Base-by-base conservation (phyloP, 2,113 vertebrate species). In the Microcebus murinus region DNA sequence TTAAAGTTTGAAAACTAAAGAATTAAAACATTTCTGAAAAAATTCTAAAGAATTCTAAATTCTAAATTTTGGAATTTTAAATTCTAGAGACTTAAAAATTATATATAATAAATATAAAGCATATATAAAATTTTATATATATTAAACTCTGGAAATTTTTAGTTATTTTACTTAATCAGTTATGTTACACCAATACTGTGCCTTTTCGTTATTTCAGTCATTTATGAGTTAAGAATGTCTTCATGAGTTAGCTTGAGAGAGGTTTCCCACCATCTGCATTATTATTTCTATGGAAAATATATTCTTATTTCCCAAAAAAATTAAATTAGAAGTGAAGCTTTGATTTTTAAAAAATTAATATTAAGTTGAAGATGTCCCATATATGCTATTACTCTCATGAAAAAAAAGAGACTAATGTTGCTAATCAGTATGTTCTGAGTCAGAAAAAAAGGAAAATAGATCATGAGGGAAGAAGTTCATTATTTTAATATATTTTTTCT, bases 291-390 rank as follows among this genome's bases (percentile, higher is more conserved):
- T 82, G 20, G 9, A 27, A 96, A 95, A 77, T 39, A 65, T 17
- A 70, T 94, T 59, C 10, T 84, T 90, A 36, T 27, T 67, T 73
- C 29, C 15, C 61, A 71, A 92, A 45, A 50, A n/a, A 42, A 42
- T 70, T 82, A 65, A 86, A 93, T 45, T 81, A 31, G 25, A 97
- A 71, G 17, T 84, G 17, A 85, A 73, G 31, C 7, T 93, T 91
- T 76, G n/a, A 59, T 84, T 87, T 85, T n/a, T 36, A 48, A 79
- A 34, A 74, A 86, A 48, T 39, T 67, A 55, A 55, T 61, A 39
- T 95, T 34, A 36, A 81, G 50, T 77, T 71, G 59, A 84, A 79
- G 27, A 61, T 89, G 20, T 4, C 36, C 31, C 90, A 23, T 36
- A 0, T 65, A 45, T 36, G 12, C 48, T 88, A 4, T 48, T 87